Percentiles rank a stretch among this genome's conserved stretches.
These are phyloP conservation scores for Petromus typicus DNA, from an alignment of 2,113 vertebrate genomes.

Conservation along the genomic window DNA sequence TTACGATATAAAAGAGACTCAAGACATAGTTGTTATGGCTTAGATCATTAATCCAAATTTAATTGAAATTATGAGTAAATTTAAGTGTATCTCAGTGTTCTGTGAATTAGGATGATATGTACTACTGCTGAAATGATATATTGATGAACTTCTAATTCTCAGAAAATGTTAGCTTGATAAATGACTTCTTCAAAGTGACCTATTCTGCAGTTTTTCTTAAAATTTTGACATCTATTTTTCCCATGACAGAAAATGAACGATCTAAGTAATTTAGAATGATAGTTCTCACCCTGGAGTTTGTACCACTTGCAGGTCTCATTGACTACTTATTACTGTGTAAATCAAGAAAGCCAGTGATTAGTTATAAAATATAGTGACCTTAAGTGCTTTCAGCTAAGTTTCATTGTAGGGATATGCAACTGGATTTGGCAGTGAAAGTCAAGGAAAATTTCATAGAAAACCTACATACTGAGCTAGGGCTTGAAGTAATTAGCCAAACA, in stretches of 20 bases:
- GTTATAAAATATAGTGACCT: neutral
- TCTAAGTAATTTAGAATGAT: neutral
- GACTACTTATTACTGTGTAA: too few relatives aligned
- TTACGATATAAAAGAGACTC: neutral
- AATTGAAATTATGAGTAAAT: neutral
- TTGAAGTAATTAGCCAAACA: neutral
- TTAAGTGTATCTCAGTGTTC: neutral
- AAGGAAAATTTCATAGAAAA: neutral
- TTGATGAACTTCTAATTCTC: neutral
- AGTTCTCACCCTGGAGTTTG: neutral
- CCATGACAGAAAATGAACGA: neutral
- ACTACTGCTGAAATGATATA: neutral
- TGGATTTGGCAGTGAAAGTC: neutral
- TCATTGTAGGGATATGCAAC: neutral
- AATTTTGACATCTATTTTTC: neutral
- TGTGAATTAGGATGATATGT: neutral
- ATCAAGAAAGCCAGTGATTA: neutral
- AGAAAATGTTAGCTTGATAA: neutral
- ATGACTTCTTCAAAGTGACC: conserved; percentile 15
- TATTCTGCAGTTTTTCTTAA: neutral
- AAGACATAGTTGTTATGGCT: neutral
- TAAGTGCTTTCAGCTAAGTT: neutral
- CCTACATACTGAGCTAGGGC: neutral
- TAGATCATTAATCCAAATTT: neutral
- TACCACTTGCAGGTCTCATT: neutral